Evolutionary conservation across 2,888 invertebrate species (phyloP).

Genomic region (Drosophila ezoana): DNA sequence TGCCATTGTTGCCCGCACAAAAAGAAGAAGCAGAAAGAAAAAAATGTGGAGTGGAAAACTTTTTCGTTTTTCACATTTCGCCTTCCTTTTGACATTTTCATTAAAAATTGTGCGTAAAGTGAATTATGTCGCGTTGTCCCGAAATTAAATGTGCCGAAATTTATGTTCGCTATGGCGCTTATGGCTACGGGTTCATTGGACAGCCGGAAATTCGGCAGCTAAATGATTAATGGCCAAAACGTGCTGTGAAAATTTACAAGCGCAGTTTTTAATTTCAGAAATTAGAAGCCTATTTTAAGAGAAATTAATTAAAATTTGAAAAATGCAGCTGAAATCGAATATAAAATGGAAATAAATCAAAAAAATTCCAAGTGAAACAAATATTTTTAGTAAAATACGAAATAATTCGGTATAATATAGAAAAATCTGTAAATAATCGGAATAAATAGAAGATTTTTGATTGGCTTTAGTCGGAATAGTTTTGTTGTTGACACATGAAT

Average conservation of each 20-base stretch:
- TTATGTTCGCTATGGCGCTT: constrained; percentile 67
- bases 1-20: constrained; percentile 42
- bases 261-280: not conserved
- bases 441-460: too few relatives aligned
- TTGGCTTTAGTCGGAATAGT: too few relatives aligned
- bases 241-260: constrained; percentile 13
- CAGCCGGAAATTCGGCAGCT: not conserved
- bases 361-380: too few relatives aligned
- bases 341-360: too few relatives aligned
- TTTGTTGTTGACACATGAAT: too few relatives aligned
- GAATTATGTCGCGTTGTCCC: constrained; percentile 68
- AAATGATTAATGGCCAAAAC: constrained; percentile 37
- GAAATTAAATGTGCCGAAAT: constrained; percentile 73
- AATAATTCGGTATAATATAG: too few relatives aligned
- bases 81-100: constrained; percentile 72
- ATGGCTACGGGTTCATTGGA: constrained; percentile 23
- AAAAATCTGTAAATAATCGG: too few relatives aligned
- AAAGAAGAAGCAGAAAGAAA: constrained; percentile 15
- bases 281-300: not conserved
- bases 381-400: too few relatives aligned
- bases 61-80: constrained; percentile 50
- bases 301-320: not conserved
- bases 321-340: not conserved
- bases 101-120: constrained; percentile 71
- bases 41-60: constrained; percentile 22